Evolutionary conservation across 2,797 vertebrate genomes (phyloP).

Genomic region (Cossypha caffra): DNA sequence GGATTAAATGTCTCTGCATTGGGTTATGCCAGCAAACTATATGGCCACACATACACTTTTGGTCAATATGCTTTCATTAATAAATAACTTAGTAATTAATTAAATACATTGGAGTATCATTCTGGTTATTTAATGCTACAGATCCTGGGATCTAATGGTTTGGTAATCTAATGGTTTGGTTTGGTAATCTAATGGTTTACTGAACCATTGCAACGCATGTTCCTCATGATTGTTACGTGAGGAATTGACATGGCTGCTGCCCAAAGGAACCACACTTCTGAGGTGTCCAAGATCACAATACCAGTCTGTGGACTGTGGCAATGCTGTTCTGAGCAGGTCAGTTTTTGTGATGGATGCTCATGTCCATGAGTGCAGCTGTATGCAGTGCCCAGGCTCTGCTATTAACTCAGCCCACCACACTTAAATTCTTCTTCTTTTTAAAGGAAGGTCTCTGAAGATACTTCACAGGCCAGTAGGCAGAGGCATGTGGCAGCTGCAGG

Average conservation of each 20-base stretch:
- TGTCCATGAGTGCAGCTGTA: accelerated
- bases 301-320: neutral
- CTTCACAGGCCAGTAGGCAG: neutral
- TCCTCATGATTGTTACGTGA: accelerated
- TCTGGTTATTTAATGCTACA: neutral
- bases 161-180: neutral
- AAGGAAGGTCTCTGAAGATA: neutral
- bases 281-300: accelerated
- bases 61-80: neutral
- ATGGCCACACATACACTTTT: neutral
- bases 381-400: neutral
- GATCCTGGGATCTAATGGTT: neutral
- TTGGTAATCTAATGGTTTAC: neutral
- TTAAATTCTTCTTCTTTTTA: neutral
- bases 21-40: neutral
- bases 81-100: neutral
- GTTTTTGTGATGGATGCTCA: neutral
- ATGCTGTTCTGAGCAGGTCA: neutral
- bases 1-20: neutral
- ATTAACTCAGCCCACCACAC: neutral
- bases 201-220: neutral
- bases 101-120: neutral
- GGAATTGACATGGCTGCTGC: neutral
- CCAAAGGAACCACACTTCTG: neutral
- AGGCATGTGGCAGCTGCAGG: neutral